Evolutionary conservation across 2,888 invertebrate genomes (phyloP).

Genomic region (Aethes cnicana): DNA sequence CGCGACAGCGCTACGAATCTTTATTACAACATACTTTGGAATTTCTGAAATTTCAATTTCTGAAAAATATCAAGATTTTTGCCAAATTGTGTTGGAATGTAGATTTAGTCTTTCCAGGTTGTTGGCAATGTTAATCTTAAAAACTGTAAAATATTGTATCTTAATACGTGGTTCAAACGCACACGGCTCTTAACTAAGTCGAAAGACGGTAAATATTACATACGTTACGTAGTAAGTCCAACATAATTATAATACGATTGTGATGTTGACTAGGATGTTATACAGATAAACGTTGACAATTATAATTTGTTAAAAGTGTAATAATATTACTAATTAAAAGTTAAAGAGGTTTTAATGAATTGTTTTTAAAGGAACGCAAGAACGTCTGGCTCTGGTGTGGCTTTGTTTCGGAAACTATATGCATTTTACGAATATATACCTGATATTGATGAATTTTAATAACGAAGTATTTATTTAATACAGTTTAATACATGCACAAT

Average conservation of each 20-base stretch:
- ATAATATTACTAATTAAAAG: slow-evolving; percentile 59
- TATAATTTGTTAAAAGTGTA: slow-evolving; percentile 72
- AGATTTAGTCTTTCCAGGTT: not conserved
- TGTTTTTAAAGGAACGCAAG: slow-evolving; percentile 38
- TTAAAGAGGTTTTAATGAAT: slow-evolving; percentile 45
- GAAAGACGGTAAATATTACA: slow-evolving; percentile 67
- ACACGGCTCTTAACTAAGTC: slow-evolving; percentile 70
- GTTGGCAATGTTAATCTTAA: slow-evolving; percentile 46
- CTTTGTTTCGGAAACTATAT: slow-evolving; percentile 16
- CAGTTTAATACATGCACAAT: slow-evolving; percentile 30
- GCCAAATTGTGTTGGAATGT: too few relatives aligned
- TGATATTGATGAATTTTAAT: slow-evolving; percentile 26
- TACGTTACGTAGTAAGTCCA: slow-evolving; percentile 63
- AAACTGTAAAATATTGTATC: slow-evolving; percentile 47
- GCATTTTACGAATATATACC: slow-evolving; percentile 29
- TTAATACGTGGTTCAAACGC: slow-evolving; percentile 75
- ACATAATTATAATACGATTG: slow-evolving; percentile 71
- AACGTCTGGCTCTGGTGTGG: slow-evolving; percentile 19
- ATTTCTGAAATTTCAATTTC: too few relatives aligned
- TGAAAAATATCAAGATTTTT: not conserved
- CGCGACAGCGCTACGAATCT: too few relatives aligned
- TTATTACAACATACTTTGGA: too few relatives aligned
- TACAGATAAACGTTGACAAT: slow-evolving; percentile 69
- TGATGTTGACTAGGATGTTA: slow-evolving; percentile 76
- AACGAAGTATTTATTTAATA: slow-evolving; percentile 25